Conservation (phyloP, 2,888 invertebrate species). For the Aricia artaxerxes region DNA sequence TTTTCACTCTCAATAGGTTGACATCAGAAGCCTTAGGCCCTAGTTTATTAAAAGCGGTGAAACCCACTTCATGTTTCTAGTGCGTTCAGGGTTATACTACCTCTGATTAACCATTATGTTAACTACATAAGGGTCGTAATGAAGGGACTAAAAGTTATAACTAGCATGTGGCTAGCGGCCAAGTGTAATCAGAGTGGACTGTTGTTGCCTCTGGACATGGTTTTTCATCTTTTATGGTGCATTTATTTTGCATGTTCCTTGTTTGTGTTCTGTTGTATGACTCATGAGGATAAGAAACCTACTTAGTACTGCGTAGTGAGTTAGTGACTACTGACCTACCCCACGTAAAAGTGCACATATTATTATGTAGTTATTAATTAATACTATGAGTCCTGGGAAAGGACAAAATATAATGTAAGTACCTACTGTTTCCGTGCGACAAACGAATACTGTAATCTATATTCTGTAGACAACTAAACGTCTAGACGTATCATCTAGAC, state of each 20-base stretch:
- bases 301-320: too few species aligned
- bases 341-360: too few species aligned
- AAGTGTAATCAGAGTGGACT: neutral
- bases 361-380: too few species aligned
- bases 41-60: neutral
- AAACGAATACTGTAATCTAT: too few species aligned
- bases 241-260: neutral
- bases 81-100: neutral
- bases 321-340: too few species aligned
- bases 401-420: too few species aligned
- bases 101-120: neutral
- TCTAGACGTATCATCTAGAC: too few species aligned
- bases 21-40: neutral
- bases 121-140: neutral
- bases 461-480: too few species aligned
- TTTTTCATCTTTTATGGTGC: neutral
- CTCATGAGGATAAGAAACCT: neutral
- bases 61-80: neutral
- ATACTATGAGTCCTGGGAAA: too few species aligned
- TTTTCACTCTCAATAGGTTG: neutral
- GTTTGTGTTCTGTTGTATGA: neutral
- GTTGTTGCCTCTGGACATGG: neutral
- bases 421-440: too few species aligned
- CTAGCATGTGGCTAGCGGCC: constrained; percentile 1
- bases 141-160: neutral